These are phyloP conservation scores for Mystacides longicornis DNA, from an alignment of 2,888 invertebrate species.

Conservation along the genomic window DNA sequence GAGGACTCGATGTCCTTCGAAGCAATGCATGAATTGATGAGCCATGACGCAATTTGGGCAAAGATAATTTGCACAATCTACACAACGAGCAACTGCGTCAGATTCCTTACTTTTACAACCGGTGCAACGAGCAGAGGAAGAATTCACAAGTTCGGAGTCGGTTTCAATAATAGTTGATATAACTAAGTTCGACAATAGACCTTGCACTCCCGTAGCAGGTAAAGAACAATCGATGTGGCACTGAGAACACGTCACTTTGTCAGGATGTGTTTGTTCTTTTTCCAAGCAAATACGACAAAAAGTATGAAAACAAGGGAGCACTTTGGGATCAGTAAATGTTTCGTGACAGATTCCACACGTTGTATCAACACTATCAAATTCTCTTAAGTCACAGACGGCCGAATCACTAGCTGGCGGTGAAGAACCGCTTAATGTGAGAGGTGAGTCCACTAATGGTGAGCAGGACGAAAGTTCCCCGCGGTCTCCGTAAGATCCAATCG, in stretches of 20 bases:
- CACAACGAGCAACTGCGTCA: constrained; percentile 91
- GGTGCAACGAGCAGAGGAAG: constrained; percentile 71
- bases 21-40: constrained; percentile 98
- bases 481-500: constrained; percentile 79
- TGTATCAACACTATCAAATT: constrained; percentile 53
- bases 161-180: constrained; percentile 50
- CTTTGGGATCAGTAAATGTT: constrained; percentile 65
- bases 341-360: constrained; percentile 69
- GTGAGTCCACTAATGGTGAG: constrained; percentile 55
- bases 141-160: constrained; percentile 47
- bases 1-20: constrained; percentile 90
- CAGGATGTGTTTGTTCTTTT: constrained; percentile 58
- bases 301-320: constrained; percentile 75
- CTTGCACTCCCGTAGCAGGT: constrained; percentile 53
- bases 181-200: constrained; percentile 59
- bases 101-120: constrained; percentile 94
- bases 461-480: constrained; percentile 67
- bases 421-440: constrained; percentile 78
- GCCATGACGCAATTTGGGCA: constrained; percentile 98
- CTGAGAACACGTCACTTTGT: constrained; percentile 69
- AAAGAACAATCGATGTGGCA: constrained; percentile 50
- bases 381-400: constrained; percentile 69
- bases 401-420: constrained; percentile 82
- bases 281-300: constrained; percentile 80
- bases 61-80: constrained; percentile 92